Evolutionary conservation across 2,888 invertebrate species (phyloP).

Genomic region (Acrobasis suavella): DNA sequence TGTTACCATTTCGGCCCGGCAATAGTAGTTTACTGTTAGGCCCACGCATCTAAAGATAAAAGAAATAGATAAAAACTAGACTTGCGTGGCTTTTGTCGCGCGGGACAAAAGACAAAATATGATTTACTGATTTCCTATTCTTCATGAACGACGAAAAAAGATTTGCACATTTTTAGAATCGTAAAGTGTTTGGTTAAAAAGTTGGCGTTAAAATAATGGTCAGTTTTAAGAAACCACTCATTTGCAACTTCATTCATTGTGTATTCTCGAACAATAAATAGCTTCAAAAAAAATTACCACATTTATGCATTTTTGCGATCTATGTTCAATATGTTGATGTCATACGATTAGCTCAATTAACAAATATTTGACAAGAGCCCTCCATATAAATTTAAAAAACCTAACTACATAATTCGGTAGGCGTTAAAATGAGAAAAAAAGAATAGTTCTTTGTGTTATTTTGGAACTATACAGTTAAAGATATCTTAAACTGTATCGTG

Average conservation of each 20-base stretch:
- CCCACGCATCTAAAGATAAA: conserved; percentile 51
- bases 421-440: too few relatives aligned
- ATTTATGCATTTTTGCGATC: too few relatives aligned
- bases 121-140: conserved; percentile 68
- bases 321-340: too few relatives aligned
- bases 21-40: conserved; percentile 68
- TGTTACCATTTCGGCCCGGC: conserved; percentile 64
- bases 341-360: too few relatives aligned
- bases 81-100: conserved; percentile 60
- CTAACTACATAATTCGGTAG: too few relatives aligned
- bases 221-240: neutral
- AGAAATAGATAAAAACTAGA: conserved; percentile 59
- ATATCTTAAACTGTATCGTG: conserved; percentile 46
- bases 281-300: too few relatives aligned
- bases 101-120: conserved; percentile 66
- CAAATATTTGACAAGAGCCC: too few relatives aligned
- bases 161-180: neutral
- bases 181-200: neutral
- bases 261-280: neutral
- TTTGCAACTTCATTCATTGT: neutral
- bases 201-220: neutral
- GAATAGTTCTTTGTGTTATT: too few relatives aligned
- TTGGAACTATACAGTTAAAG: too few relatives aligned
- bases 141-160: conserved; percentile 36
- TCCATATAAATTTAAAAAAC: too few relatives aligned